phyloP scores from a whole-genome alignment of 2,888 invertebrate species.

The Latrodectus hesperus region DNA sequence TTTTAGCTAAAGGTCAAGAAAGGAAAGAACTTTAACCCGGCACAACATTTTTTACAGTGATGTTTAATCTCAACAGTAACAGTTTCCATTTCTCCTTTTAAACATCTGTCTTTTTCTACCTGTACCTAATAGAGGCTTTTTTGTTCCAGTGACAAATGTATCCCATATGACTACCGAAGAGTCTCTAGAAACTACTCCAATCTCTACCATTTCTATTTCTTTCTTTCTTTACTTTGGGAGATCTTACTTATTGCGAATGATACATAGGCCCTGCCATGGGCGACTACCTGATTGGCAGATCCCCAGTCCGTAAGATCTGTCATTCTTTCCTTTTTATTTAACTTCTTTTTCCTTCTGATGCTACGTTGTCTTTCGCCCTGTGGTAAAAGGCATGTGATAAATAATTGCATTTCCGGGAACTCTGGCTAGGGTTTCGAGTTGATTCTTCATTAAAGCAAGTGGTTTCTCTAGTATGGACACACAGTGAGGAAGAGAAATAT shows the following conservation, averaged over 20 bases:
- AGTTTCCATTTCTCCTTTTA: too few relatives aligned
- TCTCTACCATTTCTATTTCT: background rate
- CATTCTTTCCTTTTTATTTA: too few relatives aligned
- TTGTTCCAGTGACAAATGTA: conserved; percentile 39
- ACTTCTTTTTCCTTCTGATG: conserved; percentile 15
- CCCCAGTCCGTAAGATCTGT: background rate
- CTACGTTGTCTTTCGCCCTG: conserved; percentile 28
- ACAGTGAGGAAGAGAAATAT: too few relatives aligned
- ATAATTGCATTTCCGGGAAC: conserved; percentile 45
- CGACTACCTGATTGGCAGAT: conserved; percentile 32
- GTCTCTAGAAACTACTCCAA: background rate
- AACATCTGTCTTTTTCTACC: conserved; percentile 12
- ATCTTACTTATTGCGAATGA: conserved; percentile 44
- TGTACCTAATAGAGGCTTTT: conserved; percentile 7
- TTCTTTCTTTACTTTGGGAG: conserved; percentile 16
- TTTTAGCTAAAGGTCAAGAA: too few relatives aligned
- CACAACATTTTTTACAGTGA: too few relatives aligned
- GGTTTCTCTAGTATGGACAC: conserved; percentile 3
- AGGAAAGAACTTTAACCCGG: too few relatives aligned
- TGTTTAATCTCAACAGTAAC: too few relatives aligned
- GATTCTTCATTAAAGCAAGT: conserved; percentile 41
- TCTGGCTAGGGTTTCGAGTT: conserved; percentile 10
- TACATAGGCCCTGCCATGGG: conserved; percentile 15
- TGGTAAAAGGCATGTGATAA: conserved; percentile 23
- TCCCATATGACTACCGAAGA: conserved; percentile 26